Conservation (phyloP, 1,140 invertebrate species). For the Bombus ignitus region DNA sequence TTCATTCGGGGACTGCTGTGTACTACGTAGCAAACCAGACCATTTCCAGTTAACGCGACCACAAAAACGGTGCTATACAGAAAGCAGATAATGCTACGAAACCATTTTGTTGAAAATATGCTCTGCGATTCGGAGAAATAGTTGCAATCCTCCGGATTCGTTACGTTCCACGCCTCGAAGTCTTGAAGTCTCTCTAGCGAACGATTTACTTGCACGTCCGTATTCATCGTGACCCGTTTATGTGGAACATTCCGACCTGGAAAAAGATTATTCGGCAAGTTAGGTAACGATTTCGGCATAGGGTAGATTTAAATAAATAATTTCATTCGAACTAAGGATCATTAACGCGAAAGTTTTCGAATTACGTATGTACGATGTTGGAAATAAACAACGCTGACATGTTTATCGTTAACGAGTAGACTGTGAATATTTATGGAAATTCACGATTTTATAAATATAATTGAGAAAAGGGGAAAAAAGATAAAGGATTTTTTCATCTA, state of each 20-base stretch:
- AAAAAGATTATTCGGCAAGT: neutral
- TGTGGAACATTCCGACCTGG: neutral
- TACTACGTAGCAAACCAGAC: constrained; percentile 92
- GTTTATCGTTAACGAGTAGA: neutral
- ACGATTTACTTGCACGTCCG: neutral
- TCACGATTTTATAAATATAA: no score
- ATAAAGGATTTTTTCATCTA: no score
- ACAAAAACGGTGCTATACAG: constrained; percentile 90
- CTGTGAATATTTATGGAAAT: no score
- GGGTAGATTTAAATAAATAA: neutral
- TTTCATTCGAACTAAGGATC: neutral
- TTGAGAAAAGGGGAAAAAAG: no score
- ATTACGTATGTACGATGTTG: neutral
- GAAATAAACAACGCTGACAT: no score
- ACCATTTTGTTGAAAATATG: constrained; percentile 78
- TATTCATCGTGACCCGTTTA: constrained; percentile 12
- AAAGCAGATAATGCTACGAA: constrained; percentile 87
- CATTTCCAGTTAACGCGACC: constrained; percentile 90
- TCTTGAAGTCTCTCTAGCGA: neutral
- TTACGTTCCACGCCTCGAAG: constrained; percentile 1
- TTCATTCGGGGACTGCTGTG: constrained; percentile 90
- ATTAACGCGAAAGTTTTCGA: neutral
- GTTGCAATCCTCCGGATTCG: constrained; percentile 36
- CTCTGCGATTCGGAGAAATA: constrained; percentile 48
- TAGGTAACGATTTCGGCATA: neutral